Evolutionary conservation across 37 sponge, comb jelly and placozoan species (phyloP).

Genomic region (Eunapius fragilis): DNA sequence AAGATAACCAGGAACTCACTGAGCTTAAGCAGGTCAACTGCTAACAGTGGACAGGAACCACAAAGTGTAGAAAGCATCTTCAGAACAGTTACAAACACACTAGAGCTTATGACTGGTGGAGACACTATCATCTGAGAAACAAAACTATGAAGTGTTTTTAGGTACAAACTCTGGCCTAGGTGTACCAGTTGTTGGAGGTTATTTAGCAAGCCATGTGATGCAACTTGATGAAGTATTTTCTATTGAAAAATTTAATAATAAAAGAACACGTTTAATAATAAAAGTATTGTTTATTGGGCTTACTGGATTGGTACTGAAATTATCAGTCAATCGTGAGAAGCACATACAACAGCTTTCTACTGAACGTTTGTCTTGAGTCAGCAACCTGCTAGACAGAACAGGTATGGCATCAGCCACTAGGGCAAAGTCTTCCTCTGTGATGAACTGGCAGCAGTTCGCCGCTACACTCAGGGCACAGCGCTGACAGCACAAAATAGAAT

Average conservation of each 20-base stretch:
- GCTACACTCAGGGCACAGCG: slow-evolving; percentile 86
- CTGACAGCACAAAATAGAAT: slow-evolving; percentile 33
- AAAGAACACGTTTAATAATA: neutral
- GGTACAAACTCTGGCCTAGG: neutral
- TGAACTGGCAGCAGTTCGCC: slow-evolving; percentile 91
- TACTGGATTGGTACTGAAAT: slow-evolving; percentile 46
- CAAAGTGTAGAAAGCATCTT: slow-evolving; percentile 81
- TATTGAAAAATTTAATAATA: neutral
- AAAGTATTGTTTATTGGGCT: slow-evolving; percentile 17
- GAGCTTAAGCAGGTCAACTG: slow-evolving; percentile 85
- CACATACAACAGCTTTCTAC: slow-evolving; percentile 88
- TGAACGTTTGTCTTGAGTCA: slow-evolving; percentile 87
- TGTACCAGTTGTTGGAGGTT: slow-evolving; percentile 88
- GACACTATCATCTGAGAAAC: slow-evolving; percentile 80
- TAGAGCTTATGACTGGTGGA: slow-evolving; percentile 82
- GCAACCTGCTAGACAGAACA: slow-evolving; percentile 61
- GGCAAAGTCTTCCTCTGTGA: slow-evolving; percentile 73
- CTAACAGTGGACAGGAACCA: slow-evolving; percentile 69
- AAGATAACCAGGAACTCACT: slow-evolving; percentile 77
- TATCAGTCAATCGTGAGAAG: slow-evolving; percentile 84
- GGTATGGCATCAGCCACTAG: slow-evolving; percentile 76
- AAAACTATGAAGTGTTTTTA: neutral
- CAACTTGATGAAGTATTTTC: slow-evolving; percentile 74
- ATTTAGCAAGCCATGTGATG: slow-evolving; percentile 64
- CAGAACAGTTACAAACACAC: slow-evolving; percentile 79